These are phyloP conservation scores for Acanthopleura granulata DNA, from an alignment of 2,888 invertebrate species.

Conservation along the genomic window DNA sequence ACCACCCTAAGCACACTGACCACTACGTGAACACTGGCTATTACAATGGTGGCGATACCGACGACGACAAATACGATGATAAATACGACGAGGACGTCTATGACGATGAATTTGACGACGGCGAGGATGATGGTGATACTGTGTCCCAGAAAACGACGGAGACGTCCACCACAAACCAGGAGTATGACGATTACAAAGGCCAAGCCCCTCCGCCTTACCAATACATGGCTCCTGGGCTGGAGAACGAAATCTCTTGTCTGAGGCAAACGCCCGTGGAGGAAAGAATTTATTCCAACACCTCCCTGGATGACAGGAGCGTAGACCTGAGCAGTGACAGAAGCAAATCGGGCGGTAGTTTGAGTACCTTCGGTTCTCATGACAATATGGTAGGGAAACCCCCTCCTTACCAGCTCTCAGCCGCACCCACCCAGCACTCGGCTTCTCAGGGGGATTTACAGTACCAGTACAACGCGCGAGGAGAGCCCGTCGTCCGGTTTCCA, in stretches of 20 bases:
- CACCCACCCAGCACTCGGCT: not conserved
- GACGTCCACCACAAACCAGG: constrained; percentile 24
- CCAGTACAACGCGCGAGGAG: not conserved
- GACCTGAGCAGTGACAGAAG: constrained; percentile 14
- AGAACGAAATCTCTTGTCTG: constrained; percentile 50
- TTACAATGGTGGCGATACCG: not conserved
- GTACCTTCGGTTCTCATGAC: constrained; percentile 8
- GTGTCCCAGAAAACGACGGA: constrained; percentile 18
- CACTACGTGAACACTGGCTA: constrained; percentile 5
- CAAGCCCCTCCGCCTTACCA: constrained; percentile 8
- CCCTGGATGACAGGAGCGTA: constrained; percentile 5
- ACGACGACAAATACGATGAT: constrained; percentile 14
- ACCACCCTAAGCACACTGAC: not conserved
- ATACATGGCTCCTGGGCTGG: constrained; percentile 41
- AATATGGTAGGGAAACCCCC: not conserved
- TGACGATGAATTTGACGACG: constrained; percentile 41
- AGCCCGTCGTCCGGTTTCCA: not conserved
- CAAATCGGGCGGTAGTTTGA: constrained; percentile 12
- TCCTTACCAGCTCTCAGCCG: not conserved
- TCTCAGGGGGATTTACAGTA: constrained; percentile 7
- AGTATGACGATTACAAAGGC: constrained; percentile 15
- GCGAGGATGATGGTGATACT: constrained; percentile 35
- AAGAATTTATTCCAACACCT: not conserved
- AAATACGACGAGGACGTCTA: constrained; percentile 38
- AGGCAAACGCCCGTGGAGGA: constrained; percentile 23